These are phyloP conservation scores for Hanleya hanleyi DNA, from an alignment of 2,888 invertebrate species.

Conservation along the genomic window DNA sequence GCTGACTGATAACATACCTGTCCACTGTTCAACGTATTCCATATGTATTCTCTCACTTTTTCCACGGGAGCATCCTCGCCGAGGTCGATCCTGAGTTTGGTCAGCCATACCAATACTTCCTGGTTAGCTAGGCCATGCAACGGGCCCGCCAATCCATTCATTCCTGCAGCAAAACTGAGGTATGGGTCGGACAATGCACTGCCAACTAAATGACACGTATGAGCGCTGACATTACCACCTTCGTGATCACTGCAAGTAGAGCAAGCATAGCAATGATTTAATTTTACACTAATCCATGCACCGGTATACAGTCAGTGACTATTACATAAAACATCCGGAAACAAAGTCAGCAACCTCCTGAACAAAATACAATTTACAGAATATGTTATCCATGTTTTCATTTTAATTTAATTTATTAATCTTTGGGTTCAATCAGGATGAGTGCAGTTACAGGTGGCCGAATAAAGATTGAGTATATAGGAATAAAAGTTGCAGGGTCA, in stretches of 20 bases:
- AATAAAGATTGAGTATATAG: too few species aligned
- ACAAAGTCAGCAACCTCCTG: too few species aligned
- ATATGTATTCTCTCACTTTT: conserved; percentile 95
- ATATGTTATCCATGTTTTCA: too few species aligned
- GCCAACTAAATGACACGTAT: conserved; percentile 93
- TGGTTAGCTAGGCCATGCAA: conserved; percentile 97
- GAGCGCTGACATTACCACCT: conserved; percentile 97
- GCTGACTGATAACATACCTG: conserved; percentile 76
- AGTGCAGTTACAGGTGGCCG: too few species aligned
- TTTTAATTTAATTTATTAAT: too few species aligned
- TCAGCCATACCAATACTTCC: conserved; percentile 93
- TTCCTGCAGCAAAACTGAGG: conserved; percentile 91
- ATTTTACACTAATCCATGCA: not conserved
- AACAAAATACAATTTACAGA: too few species aligned
- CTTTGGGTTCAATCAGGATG: too few species aligned
- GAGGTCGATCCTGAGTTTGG: conserved; percentile 89
- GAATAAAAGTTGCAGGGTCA: too few species aligned
- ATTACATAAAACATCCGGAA: too few species aligned
- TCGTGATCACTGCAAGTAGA: conserved; percentile 86
- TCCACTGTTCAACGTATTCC: conserved; percentile 96
- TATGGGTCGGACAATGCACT: conserved; percentile 96
- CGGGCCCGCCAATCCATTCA: conserved; percentile 96
- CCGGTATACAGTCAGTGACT: too few species aligned
- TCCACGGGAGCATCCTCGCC: conserved; percentile 89
- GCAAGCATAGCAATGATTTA: too few species aligned